A percentile compares a stretch with the other conserved stretches of the same genome.
Evolutionary conservation across 2,888 invertebrate species (phyloP).

Genomic region (Elegia similella): DNA sequence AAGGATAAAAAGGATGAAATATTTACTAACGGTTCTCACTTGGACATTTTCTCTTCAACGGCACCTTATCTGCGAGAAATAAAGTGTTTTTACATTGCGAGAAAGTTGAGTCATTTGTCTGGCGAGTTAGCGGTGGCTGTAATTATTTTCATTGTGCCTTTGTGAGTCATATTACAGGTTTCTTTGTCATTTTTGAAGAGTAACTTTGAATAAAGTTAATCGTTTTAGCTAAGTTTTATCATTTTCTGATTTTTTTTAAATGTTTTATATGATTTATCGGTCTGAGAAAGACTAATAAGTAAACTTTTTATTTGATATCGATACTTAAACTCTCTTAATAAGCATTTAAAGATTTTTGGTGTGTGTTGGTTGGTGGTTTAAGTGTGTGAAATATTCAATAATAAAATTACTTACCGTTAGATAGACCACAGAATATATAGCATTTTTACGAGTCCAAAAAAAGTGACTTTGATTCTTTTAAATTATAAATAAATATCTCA

Average conservation of each 20-base stretch:
- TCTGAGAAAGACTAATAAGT: too few relatives aligned
- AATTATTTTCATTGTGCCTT: slow-evolving; percentile 32
- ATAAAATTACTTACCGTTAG: too few relatives aligned
- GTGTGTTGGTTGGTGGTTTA: too few relatives aligned
- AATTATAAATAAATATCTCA: too few relatives aligned
- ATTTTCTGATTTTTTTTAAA: background rate
- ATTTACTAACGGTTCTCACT: slow-evolving; percentile 11
- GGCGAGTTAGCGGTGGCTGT: slow-evolving; percentile 28
- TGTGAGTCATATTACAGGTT: slow-evolving; percentile 9
- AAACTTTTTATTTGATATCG: too few relatives aligned
- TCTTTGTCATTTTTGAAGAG: background rate
- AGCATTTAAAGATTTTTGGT: too few relatives aligned
- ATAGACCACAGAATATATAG: too few relatives aligned
- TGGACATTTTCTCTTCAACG: slow-evolving; percentile 10
- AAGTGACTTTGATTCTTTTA: too few relatives aligned
- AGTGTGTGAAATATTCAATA: too few relatives aligned
- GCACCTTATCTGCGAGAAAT: slow-evolving; percentile 9
- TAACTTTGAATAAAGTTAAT: background rate
- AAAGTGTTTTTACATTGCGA: slow-evolving; percentile 10
- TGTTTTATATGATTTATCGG: too few relatives aligned
- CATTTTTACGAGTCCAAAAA: too few relatives aligned
- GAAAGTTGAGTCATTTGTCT: slow-evolving; percentile 24
- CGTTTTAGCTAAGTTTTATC: background rate
- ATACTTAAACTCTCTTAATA: too few relatives aligned
- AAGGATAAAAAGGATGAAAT: background rate